These are phyloP conservation scores for Leptothorax acervorum DNA, from an alignment of 2,888 invertebrate genomes.

Conservation along the genomic window DNA sequence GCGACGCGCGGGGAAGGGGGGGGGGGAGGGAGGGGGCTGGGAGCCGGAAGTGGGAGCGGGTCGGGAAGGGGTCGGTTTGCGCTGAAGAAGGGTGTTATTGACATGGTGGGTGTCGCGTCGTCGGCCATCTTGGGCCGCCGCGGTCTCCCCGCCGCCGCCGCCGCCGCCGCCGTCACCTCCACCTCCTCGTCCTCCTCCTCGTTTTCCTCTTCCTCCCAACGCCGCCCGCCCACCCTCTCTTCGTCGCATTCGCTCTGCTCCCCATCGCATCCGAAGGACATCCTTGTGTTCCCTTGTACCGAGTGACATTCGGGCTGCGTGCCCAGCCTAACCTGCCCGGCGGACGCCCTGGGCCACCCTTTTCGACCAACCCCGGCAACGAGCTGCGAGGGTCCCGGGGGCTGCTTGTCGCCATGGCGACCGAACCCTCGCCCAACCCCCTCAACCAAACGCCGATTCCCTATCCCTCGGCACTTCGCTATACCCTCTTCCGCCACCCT, in stretches of 20 bases:
- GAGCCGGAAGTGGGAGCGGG: slow-evolving; percentile 51
- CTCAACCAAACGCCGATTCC: slow-evolving; percentile 75
- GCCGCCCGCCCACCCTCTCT: slow-evolving; percentile 41
- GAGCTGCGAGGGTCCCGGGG: slow-evolving; percentile 83
- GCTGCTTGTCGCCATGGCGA: slow-evolving; percentile 85
- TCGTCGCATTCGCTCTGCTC: slow-evolving; percentile 50
- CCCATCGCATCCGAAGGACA: slow-evolving; percentile 75
- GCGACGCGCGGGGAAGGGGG: neutral
- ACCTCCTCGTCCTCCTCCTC: slow-evolving; percentile 65
- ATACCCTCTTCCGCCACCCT: slow-evolving; percentile 46
- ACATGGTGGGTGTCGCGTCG: slow-evolving; percentile 85
- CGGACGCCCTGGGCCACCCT: slow-evolving; percentile 84
- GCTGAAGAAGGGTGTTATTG: slow-evolving; percentile 84
- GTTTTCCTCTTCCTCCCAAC: slow-evolving; percentile 25
- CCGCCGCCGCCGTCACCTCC: slow-evolving; percentile 59
- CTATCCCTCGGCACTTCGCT: slow-evolving; percentile 73
- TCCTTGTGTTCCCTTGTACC: slow-evolving; percentile 82
- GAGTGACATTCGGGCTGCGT: slow-evolving; percentile 82
- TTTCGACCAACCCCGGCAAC: slow-evolving; percentile 83
- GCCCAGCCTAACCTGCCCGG: slow-evolving; percentile 82
- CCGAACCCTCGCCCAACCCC: slow-evolving; percentile 82
- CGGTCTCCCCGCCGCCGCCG: slow-evolving; percentile 55
- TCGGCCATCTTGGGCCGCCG: slow-evolving; percentile 84
- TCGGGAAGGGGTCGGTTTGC: slow-evolving; percentile 74
- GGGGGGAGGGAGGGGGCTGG: slow-evolving; percentile 3